phyloP scores from a whole-genome alignment of 2,113 vertebrate genomes.

The Leptobrachium ailaonicum region DNA sequence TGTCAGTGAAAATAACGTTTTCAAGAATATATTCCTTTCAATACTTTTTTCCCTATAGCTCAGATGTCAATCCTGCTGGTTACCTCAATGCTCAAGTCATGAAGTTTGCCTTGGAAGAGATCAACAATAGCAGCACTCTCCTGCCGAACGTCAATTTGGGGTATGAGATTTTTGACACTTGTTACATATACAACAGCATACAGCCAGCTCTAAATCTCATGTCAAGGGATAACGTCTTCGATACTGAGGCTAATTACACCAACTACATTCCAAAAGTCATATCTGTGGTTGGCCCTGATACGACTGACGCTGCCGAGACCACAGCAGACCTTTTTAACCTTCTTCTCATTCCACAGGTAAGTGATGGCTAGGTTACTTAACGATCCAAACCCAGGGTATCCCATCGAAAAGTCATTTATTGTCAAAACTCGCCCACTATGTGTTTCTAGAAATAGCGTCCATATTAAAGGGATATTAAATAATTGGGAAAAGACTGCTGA shows the following conservation, averaged over 20 bases:
- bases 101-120: constrained; percentile 77
- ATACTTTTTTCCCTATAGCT: not conserved
- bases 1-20: too few species aligned
- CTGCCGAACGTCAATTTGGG: constrained; percentile 75
- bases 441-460: too few species aligned
- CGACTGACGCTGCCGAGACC: constrained; percentile 64
- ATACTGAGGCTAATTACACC: constrained; percentile 44
- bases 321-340: constrained; percentile 70
- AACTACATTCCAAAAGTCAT: constrained; percentile 45
- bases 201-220: constrained; percentile 73
- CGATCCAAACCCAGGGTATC: too few species aligned
- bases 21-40: not conserved
- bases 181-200: constrained; percentile 63
- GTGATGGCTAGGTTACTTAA: not conserved
- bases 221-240: constrained; percentile 12
- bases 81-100: constrained; percentile 77
- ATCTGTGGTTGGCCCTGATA: constrained; percentile 78
- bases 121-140: constrained; percentile 71
- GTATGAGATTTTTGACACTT: constrained; percentile 76
- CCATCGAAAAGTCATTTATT: too few species aligned
- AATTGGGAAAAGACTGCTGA: too few species aligned
- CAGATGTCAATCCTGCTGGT: constrained; percentile 48
- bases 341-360: constrained; percentile 76
- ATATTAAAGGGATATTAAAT: too few species aligned
- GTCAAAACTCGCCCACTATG: too few species aligned